A percentile compares a stretch with the other conserved stretches of the same genome.
phyloP scores from a whole-genome alignment of 2,888 invertebrate genomes.

The Oscheius sp. region DNA sequence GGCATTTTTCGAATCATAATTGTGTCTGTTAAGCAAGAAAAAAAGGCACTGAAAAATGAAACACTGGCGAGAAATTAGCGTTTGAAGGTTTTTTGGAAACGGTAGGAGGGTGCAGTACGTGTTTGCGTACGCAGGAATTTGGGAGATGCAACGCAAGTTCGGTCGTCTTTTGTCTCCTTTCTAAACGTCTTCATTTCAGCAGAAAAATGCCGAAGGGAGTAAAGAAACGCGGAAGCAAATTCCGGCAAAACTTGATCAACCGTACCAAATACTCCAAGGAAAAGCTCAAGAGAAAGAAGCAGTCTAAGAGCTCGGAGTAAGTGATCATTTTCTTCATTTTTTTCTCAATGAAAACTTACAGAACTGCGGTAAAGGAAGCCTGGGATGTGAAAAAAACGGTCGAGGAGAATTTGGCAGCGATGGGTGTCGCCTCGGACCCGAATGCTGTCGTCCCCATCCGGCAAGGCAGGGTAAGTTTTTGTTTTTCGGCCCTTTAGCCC shows the following conservation, averaged over 20 bases:
- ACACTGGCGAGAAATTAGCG: too few relatives aligned
- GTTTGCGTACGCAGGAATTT: too few relatives aligned
- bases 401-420: constrained; percentile 51
- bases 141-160: too few relatives aligned
- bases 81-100: too few relatives aligned
- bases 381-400: constrained; percentile 58
- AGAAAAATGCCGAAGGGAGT: constrained; percentile 51
- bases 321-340: constrained; percentile 2
- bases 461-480: constrained; percentile 43
- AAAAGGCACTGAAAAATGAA: too few relatives aligned
- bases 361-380: constrained; percentile 49
- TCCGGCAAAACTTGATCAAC: constrained; percentile 40
- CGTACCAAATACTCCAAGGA: constrained; percentile 41
- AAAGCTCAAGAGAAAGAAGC: constrained; percentile 39
- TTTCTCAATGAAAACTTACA: constrained; percentile 24
- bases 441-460: constrained; percentile 58
- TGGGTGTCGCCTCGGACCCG: constrained; percentile 59
- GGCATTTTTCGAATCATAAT: too few relatives aligned
- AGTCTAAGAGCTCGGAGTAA: constrained; percentile 34
- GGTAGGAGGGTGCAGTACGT: too few relatives aligned
- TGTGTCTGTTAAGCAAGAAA: too few relatives aligned
- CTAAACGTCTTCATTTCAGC: constrained; percentile 2
- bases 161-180: too few relatives aligned
- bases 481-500: neutral
- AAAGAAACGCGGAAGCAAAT: constrained; percentile 46